These are phyloP conservation scores for Melanerpes aurifrons DNA, from an alignment of 2,113 vertebrate genomes.

Conservation along the genomic window DNA sequence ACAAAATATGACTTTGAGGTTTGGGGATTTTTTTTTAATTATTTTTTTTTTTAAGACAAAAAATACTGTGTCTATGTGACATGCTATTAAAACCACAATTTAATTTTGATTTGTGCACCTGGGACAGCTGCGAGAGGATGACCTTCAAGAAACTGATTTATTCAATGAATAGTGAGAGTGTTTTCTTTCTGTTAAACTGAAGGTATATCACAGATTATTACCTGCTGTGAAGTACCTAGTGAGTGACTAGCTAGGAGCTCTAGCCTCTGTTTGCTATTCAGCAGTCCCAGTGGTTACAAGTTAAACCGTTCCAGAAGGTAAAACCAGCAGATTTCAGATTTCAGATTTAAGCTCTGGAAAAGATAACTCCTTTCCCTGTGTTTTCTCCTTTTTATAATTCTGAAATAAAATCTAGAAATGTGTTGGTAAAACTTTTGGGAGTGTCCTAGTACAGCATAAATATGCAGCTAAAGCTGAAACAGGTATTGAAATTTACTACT, in stretches of 20 bases:
- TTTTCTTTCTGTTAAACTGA: neutral
- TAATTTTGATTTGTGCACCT: neutral
- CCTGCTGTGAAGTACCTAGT: neutral
- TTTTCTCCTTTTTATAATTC: neutral
- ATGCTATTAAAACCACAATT: neutral
- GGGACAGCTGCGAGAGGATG: neutral
- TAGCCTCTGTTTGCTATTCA: neutral
- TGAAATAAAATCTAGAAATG: neutral
- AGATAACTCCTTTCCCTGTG: fast-evolving
- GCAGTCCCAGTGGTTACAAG: neutral
- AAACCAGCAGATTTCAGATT: neutral
- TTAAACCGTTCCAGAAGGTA: neutral
- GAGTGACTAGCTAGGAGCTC: neutral
- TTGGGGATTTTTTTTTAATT: too few species aligned
- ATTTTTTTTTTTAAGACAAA: neutral
- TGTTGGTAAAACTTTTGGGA: neutral
- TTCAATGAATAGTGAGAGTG: neutral
- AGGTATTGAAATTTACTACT: neutral
- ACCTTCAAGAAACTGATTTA: neutral
- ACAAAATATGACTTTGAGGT: neutral
- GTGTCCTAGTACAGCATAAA: neutral
- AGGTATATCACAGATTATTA: neutral
- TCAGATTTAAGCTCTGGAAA: neutral
- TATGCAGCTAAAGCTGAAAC: neutral
- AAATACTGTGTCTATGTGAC: neutral